phyloP scores from a whole-genome alignment of 2,797 vertebrate species.

The Tinamus major region DNA sequence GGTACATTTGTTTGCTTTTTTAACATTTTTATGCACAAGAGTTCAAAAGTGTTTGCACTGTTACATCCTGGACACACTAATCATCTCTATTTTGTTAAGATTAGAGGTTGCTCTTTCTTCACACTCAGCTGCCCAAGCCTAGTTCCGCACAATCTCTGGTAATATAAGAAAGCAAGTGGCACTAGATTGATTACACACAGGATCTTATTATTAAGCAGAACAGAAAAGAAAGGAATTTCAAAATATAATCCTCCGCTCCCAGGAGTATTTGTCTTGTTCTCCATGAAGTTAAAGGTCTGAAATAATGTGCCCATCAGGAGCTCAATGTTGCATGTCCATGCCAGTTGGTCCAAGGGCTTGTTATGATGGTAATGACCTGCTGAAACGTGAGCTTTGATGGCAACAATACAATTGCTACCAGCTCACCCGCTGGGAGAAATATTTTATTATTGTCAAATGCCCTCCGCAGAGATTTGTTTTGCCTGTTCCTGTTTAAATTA shows the following conservation, averaged over 20 bases:
- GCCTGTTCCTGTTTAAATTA: conserved; percentile 85
- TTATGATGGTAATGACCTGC: conserved; percentile 88
- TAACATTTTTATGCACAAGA: not conserved
- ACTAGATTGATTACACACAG: conserved; percentile 65
- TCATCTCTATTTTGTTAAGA: not conserved
- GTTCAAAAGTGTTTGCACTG: not conserved
- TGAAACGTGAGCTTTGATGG: conserved; percentile 81
- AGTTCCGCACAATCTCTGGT: conserved; percentile 7
- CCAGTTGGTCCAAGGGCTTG: conserved; percentile 87
- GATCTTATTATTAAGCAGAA: conserved; percentile 79
- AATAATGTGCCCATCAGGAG: conserved; percentile 85
- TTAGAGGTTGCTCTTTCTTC: not conserved
- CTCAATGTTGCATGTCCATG: conserved; percentile 86
- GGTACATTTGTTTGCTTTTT: conserved; percentile 15
- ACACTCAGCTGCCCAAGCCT: not conserved
- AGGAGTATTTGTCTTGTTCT: conserved; percentile 82
- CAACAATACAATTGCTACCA: conserved; percentile 83
- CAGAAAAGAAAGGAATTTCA: conserved; percentile 80
- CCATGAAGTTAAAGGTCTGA: conserved; percentile 84
- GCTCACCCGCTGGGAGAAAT: conserved; percentile 87
- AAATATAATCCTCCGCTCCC: conserved; percentile 81
- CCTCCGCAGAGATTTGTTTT: conserved; percentile 85
- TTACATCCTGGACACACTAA: not conserved
- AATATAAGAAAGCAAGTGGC: conserved; percentile 63
- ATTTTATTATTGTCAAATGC: conserved; percentile 86